A percentile compares a stretch with the other conserved stretches of the same genome.
Conservation (phyloP, 23 tunicate species). For the Oikopleura vanhoeffeni region DNA sequence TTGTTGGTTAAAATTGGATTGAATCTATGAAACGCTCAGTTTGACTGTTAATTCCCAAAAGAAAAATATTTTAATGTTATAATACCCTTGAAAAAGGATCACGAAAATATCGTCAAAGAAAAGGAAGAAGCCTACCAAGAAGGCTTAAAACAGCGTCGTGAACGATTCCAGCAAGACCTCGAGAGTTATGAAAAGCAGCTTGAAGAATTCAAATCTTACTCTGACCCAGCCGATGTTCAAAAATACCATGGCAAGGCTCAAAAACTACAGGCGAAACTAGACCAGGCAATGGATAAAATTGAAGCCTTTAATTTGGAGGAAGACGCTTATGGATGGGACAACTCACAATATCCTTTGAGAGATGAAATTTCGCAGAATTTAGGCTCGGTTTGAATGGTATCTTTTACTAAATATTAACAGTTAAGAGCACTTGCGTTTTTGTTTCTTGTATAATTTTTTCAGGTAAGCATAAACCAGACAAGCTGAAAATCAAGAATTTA, state of each 20-base stretch:
- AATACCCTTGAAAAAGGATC: no score
- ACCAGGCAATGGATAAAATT: slow-evolving; percentile 65
- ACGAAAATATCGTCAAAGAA: slow-evolving; percentile 51
- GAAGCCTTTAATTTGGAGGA: slow-evolving; percentile 84
- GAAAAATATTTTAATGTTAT: no score
- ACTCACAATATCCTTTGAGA: slow-evolving; percentile 65
- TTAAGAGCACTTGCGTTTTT: no score
- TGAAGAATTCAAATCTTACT: slow-evolving; percentile 48
- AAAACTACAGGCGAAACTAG: slow-evolving; percentile 43
- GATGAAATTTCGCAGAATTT: not conserved
- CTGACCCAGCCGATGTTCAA: slow-evolving; percentile 44
- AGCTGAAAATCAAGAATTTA: no score
- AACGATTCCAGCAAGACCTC: slow-evolving; percentile 57
- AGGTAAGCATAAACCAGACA: no score
- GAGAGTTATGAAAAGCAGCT: slow-evolving; percentile 72
- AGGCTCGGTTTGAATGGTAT: no score
- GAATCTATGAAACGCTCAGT: no score
- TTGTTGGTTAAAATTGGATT: no score
- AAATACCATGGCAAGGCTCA: slow-evolving; percentile 77
- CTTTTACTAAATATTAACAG: no score
- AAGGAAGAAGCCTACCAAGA: slow-evolving; percentile 73
- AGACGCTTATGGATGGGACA: slow-evolving; percentile 93
- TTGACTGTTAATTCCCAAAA: no score
- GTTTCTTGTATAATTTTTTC: no score
- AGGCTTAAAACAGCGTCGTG: slow-evolving; percentile 75